A percentile compares a stretch with the other conserved stretches of the same genome.
Evolutionary conservation across 1,140 invertebrate species (phyloP).

Genomic region (Kradibia gibbosae): DNA sequence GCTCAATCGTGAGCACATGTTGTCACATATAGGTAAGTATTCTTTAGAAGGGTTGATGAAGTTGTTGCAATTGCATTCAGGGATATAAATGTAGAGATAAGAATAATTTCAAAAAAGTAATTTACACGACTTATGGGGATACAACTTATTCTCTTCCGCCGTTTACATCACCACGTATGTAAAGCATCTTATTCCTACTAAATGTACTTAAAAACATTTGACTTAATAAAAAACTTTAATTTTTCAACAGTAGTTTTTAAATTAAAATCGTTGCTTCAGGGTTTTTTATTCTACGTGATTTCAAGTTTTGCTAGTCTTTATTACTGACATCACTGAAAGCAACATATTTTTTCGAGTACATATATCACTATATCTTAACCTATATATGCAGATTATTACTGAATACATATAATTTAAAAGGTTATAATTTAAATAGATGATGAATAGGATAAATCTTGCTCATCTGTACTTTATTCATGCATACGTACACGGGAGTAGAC

Average conservation of each 20-base stretch:
- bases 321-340: no score
- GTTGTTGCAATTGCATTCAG: not conserved
- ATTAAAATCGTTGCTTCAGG: not conserved
- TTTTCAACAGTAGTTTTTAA: no score
- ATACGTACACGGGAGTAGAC: no score
- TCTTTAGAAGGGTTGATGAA: conserved; percentile 46
- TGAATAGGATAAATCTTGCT: conserved; percentile 65
- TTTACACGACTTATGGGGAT: conserved; percentile 44
- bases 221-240: no score
- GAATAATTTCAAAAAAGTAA: conserved; percentile 40
- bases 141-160: not conserved
- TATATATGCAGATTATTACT: no score
- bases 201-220: no score
- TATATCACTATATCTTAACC: conserved; percentile 57
- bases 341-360: conserved; percentile 56
- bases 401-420: conserved; percentile 68
- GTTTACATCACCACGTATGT: not conserved
- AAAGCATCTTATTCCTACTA: no score
- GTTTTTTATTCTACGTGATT: not conserved
- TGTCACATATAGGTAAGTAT: conserved; percentile 52
- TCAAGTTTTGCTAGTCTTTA: no score
- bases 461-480: no score
- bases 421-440: conserved; percentile 65
- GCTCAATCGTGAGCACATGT: conserved; percentile 11
- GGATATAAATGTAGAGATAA: not conserved